Base-by-base conservation (phyloP, 2,888 invertebrate genomes). In the Athetis lepigone region DNA sequence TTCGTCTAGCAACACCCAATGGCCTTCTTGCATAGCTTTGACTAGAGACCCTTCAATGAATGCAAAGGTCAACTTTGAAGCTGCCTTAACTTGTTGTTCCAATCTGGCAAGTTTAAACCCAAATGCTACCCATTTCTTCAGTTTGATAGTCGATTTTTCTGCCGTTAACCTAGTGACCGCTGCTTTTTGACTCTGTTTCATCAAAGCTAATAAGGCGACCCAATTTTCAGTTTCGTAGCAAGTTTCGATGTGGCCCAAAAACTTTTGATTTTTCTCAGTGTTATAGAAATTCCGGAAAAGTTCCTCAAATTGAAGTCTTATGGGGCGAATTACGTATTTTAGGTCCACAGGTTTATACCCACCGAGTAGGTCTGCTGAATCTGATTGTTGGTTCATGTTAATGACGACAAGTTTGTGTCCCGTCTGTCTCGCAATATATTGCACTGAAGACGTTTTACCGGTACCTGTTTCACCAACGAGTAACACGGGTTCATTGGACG, bases 361-460 rank as follows among this genome's bases (percentile, higher is more conserved):
- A 60, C 99, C 99, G 0, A 99, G 95, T 39, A 99, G 95, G 94
- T 99, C 99, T 0, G 98, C 97, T 8, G 98, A 98, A 91, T 99
- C 99, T 46, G 99, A 99, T 87, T 99, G 99, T 86, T 99, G 99
- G 87, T 99, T 99, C 98, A 99, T 98, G 88, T 99, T 99, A 23
- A 99, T 98, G 0, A 99, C 99, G 29, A 98, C 95, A 29, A 99
- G 95, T 85, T 97, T 98, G 77, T 98, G 97, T 0, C 98, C 97
- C 0, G 98, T 96, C 74, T 97, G 96, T 67, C 97, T 96, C 0
- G 99, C 98, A 57, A 99, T 94, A 90, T 98, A 98, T 88, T 99
- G 99, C 1, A 99, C 96, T 0, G 98, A 97, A 0, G 98, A 98
- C 0, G 99, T 99, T 95, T 99, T 99, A 0, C 99, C 99, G 0